Evolutionary conservation across 2,888 invertebrate species (phyloP).

Genomic region (Callyntrura sp.): DNA sequence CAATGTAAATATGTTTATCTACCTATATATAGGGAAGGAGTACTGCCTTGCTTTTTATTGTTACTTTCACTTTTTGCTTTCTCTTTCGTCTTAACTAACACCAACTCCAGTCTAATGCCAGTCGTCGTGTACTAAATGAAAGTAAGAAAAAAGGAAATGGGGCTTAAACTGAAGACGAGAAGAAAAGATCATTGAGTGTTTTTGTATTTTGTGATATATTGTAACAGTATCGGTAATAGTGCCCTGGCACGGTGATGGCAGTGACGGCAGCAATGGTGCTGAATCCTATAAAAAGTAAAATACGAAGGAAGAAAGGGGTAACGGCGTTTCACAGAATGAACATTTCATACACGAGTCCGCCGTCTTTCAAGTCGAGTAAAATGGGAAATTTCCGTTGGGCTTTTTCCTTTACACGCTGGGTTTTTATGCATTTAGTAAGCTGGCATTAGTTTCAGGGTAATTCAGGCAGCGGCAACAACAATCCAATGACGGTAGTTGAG

Average conservation of each 20-base stretch:
- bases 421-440: slow-evolving; percentile 48
- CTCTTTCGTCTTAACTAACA: slow-evolving; percentile 37
- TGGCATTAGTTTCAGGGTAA: slow-evolving; percentile 52
- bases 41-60: slow-evolving; percentile 45
- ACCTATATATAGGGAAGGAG: background rate
- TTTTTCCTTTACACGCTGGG: slow-evolving; percentile 39
- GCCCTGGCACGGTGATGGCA: background rate
- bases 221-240: background rate
- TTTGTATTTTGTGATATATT: slow-evolving; percentile 12
- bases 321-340: slow-evolving; percentile 34
- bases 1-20: background rate
- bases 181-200: slow-evolving; percentile 54
- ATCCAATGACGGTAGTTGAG: slow-evolving; percentile 22
- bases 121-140: background rate
- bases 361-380: slow-evolving; percentile 27
- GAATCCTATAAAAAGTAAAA: slow-evolving; percentile 54
- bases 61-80: slow-evolving; percentile 28
- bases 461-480: slow-evolving; percentile 39
- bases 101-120: slow-evolving; percentile 14
- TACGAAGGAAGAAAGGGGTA: slow-evolving; percentile 55
- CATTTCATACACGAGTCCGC: slow-evolving; percentile 24
- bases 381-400: slow-evolving; percentile 60
- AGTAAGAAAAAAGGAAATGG: slow-evolving; percentile 30
- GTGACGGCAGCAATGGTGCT: background rate
- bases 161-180: slow-evolving; percentile 39